These are phyloP conservation scores for Mesembrinibis cayennensis DNA, from an alignment of 2,113 vertebrate genomes.

Conservation along the genomic window DNA sequence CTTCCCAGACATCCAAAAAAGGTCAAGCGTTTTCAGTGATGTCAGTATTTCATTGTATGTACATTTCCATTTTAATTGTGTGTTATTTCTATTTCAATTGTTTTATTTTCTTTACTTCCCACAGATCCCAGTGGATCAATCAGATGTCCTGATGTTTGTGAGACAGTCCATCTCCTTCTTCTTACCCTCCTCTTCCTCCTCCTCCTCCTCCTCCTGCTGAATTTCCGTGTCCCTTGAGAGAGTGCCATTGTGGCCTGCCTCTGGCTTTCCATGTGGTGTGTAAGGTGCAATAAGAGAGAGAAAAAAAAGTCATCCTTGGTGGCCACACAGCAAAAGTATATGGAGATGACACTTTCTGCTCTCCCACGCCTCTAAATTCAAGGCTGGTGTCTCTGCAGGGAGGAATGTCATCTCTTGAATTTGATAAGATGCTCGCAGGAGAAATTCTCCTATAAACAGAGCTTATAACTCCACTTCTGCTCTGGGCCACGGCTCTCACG, in stretches of 20 bases:
- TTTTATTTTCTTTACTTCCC: background rate
- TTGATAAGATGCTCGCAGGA: background rate
- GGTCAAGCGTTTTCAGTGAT: background rate
- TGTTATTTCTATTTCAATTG: background rate
- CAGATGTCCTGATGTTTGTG: background rate
- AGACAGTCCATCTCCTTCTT: background rate
- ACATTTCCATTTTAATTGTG: background rate
- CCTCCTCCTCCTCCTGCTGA: background rate
- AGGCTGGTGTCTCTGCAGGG: background rate
- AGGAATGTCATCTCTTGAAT: background rate
- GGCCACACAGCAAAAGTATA: background rate
- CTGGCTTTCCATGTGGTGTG: background rate
- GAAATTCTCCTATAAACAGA: background rate
- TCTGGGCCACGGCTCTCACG: rapidly evolving
- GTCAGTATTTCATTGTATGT: background rate
- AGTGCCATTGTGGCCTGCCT: background rate
- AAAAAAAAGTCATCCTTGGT: background rate
- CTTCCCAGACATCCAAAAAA: background rate
- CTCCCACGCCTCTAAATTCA: background rate
- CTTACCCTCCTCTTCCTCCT: background rate
- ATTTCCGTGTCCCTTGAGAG: background rate
- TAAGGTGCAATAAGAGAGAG: background rate
- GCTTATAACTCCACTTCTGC: background rate
- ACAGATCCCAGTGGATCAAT: background rate
- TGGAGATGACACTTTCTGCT: background rate